A percentile compares a stretch with the other conserved stretches of the same genome.
Conservation (phyloP, 2,113 vertebrate genomes). For the Pollimyrus isidori region DNA sequence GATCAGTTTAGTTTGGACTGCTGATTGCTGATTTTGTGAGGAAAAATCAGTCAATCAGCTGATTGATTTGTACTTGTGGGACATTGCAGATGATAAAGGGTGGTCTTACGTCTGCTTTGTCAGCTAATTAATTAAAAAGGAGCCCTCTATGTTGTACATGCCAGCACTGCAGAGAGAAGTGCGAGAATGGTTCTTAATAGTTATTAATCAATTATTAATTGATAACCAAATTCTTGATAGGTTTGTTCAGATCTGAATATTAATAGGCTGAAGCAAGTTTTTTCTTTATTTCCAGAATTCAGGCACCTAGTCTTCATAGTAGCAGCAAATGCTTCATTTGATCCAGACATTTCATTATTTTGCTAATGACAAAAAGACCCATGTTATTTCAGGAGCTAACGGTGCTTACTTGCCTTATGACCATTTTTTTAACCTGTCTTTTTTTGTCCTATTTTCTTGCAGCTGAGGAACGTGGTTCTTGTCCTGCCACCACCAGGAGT, state of each 20-base stretch:
- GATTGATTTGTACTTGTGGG: background rate
- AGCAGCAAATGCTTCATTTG: background rate
- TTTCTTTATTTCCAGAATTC: background rate
- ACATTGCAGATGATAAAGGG: background rate
- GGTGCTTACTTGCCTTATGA: background rate
- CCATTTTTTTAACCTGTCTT: background rate
- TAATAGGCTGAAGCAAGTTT: background rate
- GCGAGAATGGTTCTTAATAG: background rate
- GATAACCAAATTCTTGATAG: background rate
- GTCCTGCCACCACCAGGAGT: conserved; percentile 43
- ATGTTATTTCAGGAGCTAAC: background rate
- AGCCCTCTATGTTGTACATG: background rate
- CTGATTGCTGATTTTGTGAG: background rate
- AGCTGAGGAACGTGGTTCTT: conserved; percentile 61
- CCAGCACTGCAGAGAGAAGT: background rate
- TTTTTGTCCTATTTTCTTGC: conserved; percentile 17
- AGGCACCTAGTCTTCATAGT: background rate
- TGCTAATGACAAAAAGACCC: background rate
- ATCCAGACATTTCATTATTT: background rate
- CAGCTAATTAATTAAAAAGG: background rate
- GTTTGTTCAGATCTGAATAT: background rate
- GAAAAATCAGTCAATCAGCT: background rate
- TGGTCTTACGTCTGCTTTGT: background rate
- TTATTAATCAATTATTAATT: background rate
- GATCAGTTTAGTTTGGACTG: background rate